A percentile compares a stretch with the other conserved stretches of the same genome.
Evolutionary conservation across 2,888 invertebrate genomes (phyloP).

Genomic region (Drosophila prostipennis): DNA sequence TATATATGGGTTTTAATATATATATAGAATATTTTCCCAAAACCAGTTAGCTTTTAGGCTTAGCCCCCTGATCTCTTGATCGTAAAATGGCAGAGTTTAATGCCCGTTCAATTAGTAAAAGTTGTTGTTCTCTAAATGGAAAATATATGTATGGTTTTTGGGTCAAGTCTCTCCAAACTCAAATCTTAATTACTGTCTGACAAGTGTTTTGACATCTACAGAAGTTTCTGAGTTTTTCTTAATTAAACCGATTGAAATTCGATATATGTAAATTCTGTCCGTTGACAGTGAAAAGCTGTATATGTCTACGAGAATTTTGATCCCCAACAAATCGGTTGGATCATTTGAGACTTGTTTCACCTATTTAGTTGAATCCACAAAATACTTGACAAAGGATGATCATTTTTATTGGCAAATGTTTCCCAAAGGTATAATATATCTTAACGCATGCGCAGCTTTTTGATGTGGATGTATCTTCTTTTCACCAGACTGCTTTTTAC

Average conservation of each 20-base stretch:
- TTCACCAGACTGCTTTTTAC: neutral
- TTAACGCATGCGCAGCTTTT: constrained; percentile 2
- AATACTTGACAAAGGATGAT: too few relatives aligned
- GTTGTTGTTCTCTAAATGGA: constrained; percentile 22
- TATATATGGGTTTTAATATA: neutral
- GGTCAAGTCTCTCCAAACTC: constrained; percentile 27
- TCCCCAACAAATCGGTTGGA: neutral
- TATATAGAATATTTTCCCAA: neutral
- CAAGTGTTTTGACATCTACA: constrained; percentile 30
- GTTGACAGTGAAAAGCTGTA: constrained; percentile 19
- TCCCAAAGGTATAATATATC: too few relatives aligned
- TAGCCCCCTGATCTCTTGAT: neutral
- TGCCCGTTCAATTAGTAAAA: constrained; percentile 16
- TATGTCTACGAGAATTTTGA: neutral
- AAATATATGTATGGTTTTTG: constrained; percentile 5
- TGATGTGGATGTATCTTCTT: constrained; percentile 16
- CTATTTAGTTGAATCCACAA: too few relatives aligned
- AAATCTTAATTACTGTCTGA: constrained; percentile 31
- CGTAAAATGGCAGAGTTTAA: constrained; percentile 6
- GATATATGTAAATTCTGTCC: constrained; percentile 20
- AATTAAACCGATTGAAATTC: constrained; percentile 19
- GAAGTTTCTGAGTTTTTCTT: constrained; percentile 5
- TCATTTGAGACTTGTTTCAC: too few relatives aligned
- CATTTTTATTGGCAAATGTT: too few relatives aligned
- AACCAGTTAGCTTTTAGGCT: neutral